Base-by-base conservation (phyloP, 2,113 vertebrate genomes). In the Bolborhynchus lineola region DNA sequence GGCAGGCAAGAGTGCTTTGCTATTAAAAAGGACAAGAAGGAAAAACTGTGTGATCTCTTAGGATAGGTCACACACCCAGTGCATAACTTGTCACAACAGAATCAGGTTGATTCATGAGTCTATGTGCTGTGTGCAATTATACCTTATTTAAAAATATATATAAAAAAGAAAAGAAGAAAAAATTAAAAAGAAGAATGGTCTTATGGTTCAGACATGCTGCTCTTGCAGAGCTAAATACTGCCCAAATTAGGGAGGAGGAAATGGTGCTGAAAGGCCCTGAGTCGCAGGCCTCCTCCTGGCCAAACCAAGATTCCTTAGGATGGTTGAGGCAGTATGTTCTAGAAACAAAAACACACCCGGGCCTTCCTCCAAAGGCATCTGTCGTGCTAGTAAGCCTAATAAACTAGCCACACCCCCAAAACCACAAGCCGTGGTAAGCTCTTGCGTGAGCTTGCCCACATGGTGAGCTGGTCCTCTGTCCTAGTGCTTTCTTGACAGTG, bases 1-100 rank as follows among this genome's bases (percentile, higher is more conserved):
- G 60, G 71, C 85, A 92, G 80, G 67, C 44, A 76, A 44, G 74
- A 82, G 8, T 57, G 57, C 57, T 89, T 88, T 62, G 33, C 90
- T 82, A 82, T 76, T 89, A 65, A 93, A 92, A 87, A 33, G 57
- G 46, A 69, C 52, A 75, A 88, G 80, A 76, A 89, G 62, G 76
- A 87, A 93, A 96, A 95, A 91, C 3, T 21, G 53, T 86, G 82
- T 49, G 95, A 93, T 94, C 53, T 92, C 57, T 63, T 79, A 63
- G 88, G 83, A 76, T 74, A 69, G 95, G 86, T 96, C 88, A 69
- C 83, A 95, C 74, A 64, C 80, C 77, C 83, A 89, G 62, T 79
- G 82, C 77, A 89, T 67, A 96, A 91, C 80, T 74, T 94, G 93
- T 94, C 93, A 93, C 91, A 96, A 91, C 86, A 95, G 69, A 92